phyloP scores from a whole-genome alignment of 2,888 invertebrate genomes.

The Andrena dorsata region DNA sequence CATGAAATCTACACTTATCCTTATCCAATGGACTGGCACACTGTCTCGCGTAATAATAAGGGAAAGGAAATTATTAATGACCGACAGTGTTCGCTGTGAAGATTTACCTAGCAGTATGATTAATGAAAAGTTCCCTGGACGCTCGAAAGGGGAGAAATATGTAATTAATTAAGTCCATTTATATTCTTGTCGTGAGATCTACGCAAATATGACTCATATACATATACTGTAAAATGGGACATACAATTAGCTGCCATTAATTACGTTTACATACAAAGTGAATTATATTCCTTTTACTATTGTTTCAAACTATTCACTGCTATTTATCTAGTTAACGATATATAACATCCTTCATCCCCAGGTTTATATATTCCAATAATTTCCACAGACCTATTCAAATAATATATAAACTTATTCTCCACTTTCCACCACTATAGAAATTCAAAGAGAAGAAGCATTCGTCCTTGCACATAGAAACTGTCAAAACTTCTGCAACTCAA shows the following conservation, averaged over 20 bases:
- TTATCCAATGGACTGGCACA: slow-evolving; percentile 20
- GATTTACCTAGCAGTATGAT: slow-evolving; percentile 33
- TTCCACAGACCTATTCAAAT: not conserved
- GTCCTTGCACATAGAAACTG: not conserved
- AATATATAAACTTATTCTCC: not conserved
- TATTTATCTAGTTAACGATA: not conserved
- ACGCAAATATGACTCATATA: not conserved
- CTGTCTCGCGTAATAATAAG: not conserved
- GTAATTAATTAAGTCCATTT: slow-evolving; percentile 13
- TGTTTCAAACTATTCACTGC: not conserved
- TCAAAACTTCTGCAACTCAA: not conserved
- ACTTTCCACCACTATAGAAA: not conserved
- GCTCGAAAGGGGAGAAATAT: slow-evolving; percentile 10
- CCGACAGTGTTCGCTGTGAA: not conserved
- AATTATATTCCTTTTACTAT: not conserved
- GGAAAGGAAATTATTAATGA: slow-evolving; percentile 30
- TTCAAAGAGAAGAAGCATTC: not conserved
- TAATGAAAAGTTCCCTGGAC: slow-evolving; percentile 40
- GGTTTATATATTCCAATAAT: not conserved
- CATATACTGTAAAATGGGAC: not conserved
- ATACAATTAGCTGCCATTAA: slow-evolving; percentile 3
- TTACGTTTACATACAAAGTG: not conserved
- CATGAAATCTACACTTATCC: slow-evolving; percentile 9
- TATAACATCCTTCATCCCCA: too few relatives aligned
- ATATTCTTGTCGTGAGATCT: not conserved